These are phyloP conservation scores for Caenorhabditis briggsae DNA, from an alignment of 1,140 invertebrate genomes.

Conservation along the genomic window DNA sequence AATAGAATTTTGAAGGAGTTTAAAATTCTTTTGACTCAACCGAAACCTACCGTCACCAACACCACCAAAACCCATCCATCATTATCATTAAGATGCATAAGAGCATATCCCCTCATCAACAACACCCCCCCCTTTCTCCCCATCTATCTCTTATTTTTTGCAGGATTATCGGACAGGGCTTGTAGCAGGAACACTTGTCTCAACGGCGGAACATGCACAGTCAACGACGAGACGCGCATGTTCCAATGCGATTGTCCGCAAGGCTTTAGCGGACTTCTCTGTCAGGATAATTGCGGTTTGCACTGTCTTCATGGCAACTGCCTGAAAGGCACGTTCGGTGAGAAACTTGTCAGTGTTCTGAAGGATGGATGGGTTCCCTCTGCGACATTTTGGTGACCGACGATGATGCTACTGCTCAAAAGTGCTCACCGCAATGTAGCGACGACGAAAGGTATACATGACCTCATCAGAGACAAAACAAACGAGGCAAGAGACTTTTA, in stretches of 20 bases:
- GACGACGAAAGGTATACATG: constrained; percentile 48
- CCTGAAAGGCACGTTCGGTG: constrained; percentile 50
- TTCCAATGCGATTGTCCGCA: constrained; percentile 60
- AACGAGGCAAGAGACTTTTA: not conserved
- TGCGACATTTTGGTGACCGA: constrained; percentile 44
- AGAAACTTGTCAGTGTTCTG: constrained; percentile 51
- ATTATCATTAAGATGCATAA: constrained; percentile 52
- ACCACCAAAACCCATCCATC: not conserved
- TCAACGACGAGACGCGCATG: constrained; percentile 59
- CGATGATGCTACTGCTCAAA: constrained; percentile 12
- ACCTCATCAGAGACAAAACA: constrained; percentile 30
- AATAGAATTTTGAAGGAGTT: too few species aligned
- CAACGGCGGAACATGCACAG: constrained; percentile 65
- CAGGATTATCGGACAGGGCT: constrained; percentile 39
- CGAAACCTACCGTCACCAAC: not conserved
- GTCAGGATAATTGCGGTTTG: constrained; percentile 53
- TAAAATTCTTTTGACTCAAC: too few species aligned
- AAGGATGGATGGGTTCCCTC: constrained; percentile 55
- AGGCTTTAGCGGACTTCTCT: constrained; percentile 61
- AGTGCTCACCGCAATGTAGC: constrained; percentile 44
- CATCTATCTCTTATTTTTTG: not conserved
- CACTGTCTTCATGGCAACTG: constrained; percentile 57
- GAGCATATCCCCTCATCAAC: not conserved
- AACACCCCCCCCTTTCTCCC: too few species aligned
- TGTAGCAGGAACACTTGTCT: constrained; percentile 65